Evolutionary conservation across 1,140 invertebrate genomes (phyloP).

Genomic region (Cydia splendana): DNA sequence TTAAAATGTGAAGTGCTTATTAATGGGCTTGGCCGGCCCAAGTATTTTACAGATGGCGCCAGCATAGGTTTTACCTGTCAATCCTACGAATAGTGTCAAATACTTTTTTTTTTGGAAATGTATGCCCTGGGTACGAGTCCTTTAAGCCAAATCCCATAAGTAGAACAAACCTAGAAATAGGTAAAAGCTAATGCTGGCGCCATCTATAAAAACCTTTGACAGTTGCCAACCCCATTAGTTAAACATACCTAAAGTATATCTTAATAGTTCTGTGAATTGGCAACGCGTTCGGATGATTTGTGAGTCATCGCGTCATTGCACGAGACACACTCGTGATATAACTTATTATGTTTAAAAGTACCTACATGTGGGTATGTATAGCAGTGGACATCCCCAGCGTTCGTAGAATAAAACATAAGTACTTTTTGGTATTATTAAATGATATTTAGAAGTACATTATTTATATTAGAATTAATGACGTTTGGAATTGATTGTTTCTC

Average conservation of each 20-base stretch:
- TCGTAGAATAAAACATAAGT: not conserved
- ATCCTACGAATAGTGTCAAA: no score
- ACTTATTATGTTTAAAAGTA: not conserved
- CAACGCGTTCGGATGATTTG: not conserved
- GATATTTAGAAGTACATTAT: not conserved
- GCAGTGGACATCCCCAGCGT: not conserved
- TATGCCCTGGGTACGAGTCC: no score
- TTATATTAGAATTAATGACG: not conserved
- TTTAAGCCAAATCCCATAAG: no score
- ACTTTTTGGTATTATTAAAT: not conserved
- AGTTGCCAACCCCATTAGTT: not conserved
- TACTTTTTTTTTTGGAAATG: no score
- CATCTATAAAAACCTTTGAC: no score
- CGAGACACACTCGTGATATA: slow-evolving; percentile 12
- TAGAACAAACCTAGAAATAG: no score
- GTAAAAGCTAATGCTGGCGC: no score
- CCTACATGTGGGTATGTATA: no score
- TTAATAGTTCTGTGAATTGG: slow-evolving; percentile 17
- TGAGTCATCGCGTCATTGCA: not conserved
- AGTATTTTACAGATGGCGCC: no score
- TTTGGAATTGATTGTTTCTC: not conserved
- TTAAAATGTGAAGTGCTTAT: no score
- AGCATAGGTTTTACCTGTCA: no score
- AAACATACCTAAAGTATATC: not conserved
- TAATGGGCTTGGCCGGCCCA: no score